Evolutionary conservation across 2,888 invertebrate species (phyloP).

Genomic region (Conomelus anceps): DNA sequence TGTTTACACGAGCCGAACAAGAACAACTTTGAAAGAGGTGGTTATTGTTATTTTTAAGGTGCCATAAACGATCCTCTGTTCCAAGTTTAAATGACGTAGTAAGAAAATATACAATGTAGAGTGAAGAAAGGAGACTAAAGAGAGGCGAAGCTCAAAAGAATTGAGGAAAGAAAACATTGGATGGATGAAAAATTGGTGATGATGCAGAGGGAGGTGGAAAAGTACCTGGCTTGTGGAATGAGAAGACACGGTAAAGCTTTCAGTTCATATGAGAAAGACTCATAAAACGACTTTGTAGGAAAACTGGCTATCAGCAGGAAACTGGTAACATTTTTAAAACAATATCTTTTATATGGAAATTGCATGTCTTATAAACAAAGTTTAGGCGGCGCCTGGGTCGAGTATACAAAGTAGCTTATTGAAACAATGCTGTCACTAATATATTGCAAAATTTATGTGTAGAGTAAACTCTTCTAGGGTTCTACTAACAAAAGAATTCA

Average conservation of each 20-base stretch:
- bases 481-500: too few relatives aligned
- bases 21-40: not conserved
- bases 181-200: not conserved
- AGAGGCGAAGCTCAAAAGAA: not conserved
- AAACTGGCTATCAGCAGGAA: not conserved
- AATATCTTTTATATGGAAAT: not conserved
- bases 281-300: not conserved
- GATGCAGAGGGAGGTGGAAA: not conserved
- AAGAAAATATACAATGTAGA: not conserved
- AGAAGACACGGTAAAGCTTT: not conserved
- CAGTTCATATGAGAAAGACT: not conserved
- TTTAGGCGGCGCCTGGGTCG: not conserved
- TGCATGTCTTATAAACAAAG: not conserved
- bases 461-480: too few relatives aligned
- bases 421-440: not conserved
- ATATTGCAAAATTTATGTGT: too few relatives aligned
- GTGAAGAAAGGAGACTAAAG: not conserved
- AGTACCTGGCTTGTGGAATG: not conserved
- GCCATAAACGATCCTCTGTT: not conserved
- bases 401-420: not conserved
- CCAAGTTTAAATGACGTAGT: not conserved
- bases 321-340: not conserved
- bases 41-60: not conserved
- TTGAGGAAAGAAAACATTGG: not conserved
- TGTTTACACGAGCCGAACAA: not conserved